Evolutionary conservation across 2,888 invertebrate genomes (phyloP).

Genomic region (Orthosia incerta): DNA sequence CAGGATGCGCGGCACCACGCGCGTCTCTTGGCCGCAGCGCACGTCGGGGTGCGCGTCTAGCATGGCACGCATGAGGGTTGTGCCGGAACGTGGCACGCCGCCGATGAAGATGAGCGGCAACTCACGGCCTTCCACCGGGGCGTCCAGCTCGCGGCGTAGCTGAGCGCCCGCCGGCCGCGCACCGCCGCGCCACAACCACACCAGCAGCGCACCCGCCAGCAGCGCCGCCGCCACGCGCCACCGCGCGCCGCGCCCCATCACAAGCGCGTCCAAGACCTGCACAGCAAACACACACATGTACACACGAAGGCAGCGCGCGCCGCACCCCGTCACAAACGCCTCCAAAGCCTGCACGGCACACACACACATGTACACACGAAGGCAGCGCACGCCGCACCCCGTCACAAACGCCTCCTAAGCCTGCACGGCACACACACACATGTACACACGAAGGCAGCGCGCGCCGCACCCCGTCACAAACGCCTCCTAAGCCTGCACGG

Average conservation of each 20-base stretch:
- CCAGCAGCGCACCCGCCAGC: constrained; percentile 70
- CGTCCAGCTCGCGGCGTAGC: constrained; percentile 62
- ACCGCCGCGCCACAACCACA: constrained; percentile 73
- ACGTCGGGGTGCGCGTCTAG: constrained; percentile 99
- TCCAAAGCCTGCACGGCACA: too few species aligned
- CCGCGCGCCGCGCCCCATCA: constrained; percentile 71
- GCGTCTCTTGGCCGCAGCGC: constrained; percentile 98
- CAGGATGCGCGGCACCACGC: constrained; percentile 98
- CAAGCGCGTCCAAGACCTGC: constrained; percentile 59
- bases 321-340: not conserved
- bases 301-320: constrained; percentile 28
- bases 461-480: too few species aligned
- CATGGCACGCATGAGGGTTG: constrained; percentile 99
- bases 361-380: too few species aligned
- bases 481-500: too few species aligned
- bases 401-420: too few species aligned
- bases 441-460: too few species aligned
- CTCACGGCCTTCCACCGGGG: constrained; percentile 93
- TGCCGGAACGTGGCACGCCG: constrained; percentile 99
- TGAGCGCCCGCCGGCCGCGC: constrained; percentile 65
- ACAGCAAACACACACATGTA: constrained; percentile 52
- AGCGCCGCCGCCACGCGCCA: constrained; percentile 70
- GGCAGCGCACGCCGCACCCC: too few species aligned
- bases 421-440: too few species aligned
- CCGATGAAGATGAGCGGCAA: constrained; percentile 99